Evolutionary conservation across 2,797 vertebrate species (phyloP).

Genomic region (Halcyon smyrnensis): DNA sequence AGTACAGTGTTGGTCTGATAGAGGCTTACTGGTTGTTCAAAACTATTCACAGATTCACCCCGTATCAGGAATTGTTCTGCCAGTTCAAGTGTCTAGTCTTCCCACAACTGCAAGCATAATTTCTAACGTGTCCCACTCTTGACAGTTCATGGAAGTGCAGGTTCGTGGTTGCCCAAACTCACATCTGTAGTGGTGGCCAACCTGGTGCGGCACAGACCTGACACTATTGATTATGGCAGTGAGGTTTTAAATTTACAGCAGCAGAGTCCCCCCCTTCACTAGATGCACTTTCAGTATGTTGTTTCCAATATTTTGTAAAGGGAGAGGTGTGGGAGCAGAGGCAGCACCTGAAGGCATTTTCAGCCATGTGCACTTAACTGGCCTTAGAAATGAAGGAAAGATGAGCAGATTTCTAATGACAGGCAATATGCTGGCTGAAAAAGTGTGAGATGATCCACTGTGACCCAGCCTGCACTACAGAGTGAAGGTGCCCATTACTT

Average conservation of each 20-base stretch:
- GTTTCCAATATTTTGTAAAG: background rate
- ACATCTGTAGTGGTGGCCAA: background rate
- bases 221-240: fast-evolving
- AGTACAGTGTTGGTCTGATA: background rate
- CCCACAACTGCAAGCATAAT: background rate
- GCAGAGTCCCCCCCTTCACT: background rate
- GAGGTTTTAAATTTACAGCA: background rate
- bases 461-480: background rate
- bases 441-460: conserved; percentile 31
- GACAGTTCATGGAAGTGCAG: background rate
- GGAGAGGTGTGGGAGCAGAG: background rate
- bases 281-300: background rate
- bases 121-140: background rate
- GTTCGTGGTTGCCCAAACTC: fast-evolving
- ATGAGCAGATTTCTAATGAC: conserved; percentile 56
- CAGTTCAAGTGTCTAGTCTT: background rate
- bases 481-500: background rate
- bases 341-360: conserved; percentile 4
- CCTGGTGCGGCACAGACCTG: background rate
- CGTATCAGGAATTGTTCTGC: background rate
- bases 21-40: background rate
- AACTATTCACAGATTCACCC: background rate
- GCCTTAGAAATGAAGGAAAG: conserved; percentile 1
- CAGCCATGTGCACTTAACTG: background rate
- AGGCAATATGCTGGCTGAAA: conserved; percentile 37